Evolutionary conservation across 2,888 invertebrate species (phyloP).

Genomic region (Trachelus stipa): DNA sequence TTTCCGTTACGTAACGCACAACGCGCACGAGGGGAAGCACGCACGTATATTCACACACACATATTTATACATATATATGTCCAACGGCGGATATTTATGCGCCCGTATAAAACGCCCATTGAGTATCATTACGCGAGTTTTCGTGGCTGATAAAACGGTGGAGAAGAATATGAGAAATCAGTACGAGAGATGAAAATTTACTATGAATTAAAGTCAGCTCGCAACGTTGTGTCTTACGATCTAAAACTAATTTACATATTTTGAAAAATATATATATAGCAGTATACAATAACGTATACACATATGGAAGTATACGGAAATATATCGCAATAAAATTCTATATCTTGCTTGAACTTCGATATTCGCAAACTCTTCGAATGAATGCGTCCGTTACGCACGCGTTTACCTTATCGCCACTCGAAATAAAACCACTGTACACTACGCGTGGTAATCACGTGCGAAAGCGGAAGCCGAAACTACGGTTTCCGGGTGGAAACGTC

Average conservation of each 20-base stretch:
- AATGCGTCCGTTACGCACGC: neutral
- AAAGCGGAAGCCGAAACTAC: neutral
- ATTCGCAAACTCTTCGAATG: neutral
- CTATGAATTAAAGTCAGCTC: neutral
- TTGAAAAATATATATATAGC: neutral
- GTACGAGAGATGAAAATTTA: neutral
- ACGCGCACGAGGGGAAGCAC: neutral
- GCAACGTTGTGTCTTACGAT: neutral
- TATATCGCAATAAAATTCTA: neutral
- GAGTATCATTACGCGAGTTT: neutral
- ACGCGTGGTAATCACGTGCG: neutral
- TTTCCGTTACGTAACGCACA: slow-evolving; percentile 7
- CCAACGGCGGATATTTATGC: neutral
- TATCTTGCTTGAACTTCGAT: neutral
- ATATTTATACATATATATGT: neutral
- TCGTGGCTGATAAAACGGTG: neutral
- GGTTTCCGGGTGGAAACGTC: neutral
- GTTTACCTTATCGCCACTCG: neutral
- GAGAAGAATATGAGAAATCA: neutral
- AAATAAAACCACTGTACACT: neutral
- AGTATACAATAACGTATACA: neutral
- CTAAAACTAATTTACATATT: neutral
- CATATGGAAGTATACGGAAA: too few species aligned
- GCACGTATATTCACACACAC: neutral
- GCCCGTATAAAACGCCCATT: neutral